Evolutionary conservation across 2,888 invertebrate genomes (phyloP).

Genomic region (Xanthorhoe designata): DNA sequence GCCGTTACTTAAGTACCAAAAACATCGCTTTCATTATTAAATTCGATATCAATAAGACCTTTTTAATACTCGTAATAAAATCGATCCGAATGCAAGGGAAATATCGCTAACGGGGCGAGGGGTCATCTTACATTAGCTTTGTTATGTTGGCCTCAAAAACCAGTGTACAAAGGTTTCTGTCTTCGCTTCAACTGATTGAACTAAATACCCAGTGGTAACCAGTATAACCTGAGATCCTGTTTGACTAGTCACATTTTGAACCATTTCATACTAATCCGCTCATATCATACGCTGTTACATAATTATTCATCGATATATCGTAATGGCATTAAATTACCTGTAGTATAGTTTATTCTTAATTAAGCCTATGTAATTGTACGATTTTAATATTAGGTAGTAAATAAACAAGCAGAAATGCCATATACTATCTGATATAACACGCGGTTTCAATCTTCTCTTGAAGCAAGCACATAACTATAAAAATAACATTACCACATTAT

Average conservation of each 20-base stretch:
- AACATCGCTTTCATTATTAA: constrained; percentile 1
- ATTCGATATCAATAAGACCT: background rate
- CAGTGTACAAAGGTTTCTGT: constrained; percentile 23
- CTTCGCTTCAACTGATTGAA: constrained; percentile 23
- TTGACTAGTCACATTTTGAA: constrained; percentile 33
- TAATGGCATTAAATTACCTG: constrained; percentile 9
- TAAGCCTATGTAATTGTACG: background rate
- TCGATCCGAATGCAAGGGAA: constrained; percentile 5
- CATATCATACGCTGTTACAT: constrained; percentile 23
- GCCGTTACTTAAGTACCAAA: too few species aligned
- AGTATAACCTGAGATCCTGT: constrained; percentile 30
- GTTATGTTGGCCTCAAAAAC: constrained; percentile 3
- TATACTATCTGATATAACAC: background rate
- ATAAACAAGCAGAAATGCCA: background rate
- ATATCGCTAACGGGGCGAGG: constrained; percentile 7
- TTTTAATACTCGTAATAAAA: constrained; percentile 9
- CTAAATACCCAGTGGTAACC: constrained; percentile 33
- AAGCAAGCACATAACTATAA: background rate
- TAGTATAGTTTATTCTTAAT: constrained; percentile 6
- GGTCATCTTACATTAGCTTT: constrained; percentile 18
- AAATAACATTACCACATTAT: background rate
- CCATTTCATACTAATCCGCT: constrained; percentile 29
- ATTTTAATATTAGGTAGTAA: background rate
- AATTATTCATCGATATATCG: constrained; percentile 24
- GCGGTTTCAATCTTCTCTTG: background rate